phyloP scores from a whole-genome alignment of 2,888 invertebrate species.

The Anarsia innoxiella region DNA sequence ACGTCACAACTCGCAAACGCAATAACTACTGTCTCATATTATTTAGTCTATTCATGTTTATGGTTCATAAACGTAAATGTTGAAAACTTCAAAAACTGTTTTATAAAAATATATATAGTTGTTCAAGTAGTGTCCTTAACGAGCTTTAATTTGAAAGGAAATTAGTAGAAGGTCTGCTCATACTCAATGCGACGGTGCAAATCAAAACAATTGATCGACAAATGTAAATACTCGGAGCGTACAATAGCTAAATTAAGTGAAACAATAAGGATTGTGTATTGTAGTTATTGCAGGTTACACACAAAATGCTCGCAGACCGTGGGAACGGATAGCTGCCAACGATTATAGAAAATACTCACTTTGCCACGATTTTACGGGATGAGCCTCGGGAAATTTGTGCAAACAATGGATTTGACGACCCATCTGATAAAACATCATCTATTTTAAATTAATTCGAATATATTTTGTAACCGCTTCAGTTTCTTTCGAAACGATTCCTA shows the following conservation, averaged over 20 bases:
- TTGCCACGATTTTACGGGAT: slow-evolving; percentile 40
- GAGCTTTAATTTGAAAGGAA: too few relatives aligned
- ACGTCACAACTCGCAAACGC: slow-evolving; percentile 40
- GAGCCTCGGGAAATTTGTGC: slow-evolving; percentile 38
- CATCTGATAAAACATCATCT: slow-evolving; percentile 21
- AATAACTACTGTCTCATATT: slow-evolving; percentile 36
- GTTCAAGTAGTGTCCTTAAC: too few relatives aligned
- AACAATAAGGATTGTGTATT: slow-evolving; percentile 71
- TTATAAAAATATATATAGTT: too few relatives aligned
- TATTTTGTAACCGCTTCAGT: slow-evolving; percentile 19
- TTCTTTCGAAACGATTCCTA: slow-evolving; percentile 19
- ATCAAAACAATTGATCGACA: slow-evolving; percentile 47
- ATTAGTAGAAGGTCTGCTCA: slow-evolving; percentile 18
- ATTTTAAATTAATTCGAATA: slow-evolving; percentile 19
- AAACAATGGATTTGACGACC: slow-evolving; percentile 37
- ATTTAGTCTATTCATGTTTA: slow-evolving; percentile 6
- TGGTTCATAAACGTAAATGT: too few relatives aligned
- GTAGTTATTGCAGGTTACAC: slow-evolving; percentile 57
- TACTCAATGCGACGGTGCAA: slow-evolving; percentile 26
- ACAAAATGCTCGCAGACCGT: slow-evolving; percentile 61
- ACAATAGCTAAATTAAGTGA: slow-evolving; percentile 71
- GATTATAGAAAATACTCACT: slow-evolving; percentile 53
- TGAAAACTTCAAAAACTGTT: too few relatives aligned
- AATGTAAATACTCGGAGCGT: slow-evolving; percentile 60
- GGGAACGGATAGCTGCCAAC: slow-evolving; percentile 54